phyloP scores from a whole-genome alignment of 35 echinoderm and acorn worm genomes.

The Apostichopus japonicus region DNA sequence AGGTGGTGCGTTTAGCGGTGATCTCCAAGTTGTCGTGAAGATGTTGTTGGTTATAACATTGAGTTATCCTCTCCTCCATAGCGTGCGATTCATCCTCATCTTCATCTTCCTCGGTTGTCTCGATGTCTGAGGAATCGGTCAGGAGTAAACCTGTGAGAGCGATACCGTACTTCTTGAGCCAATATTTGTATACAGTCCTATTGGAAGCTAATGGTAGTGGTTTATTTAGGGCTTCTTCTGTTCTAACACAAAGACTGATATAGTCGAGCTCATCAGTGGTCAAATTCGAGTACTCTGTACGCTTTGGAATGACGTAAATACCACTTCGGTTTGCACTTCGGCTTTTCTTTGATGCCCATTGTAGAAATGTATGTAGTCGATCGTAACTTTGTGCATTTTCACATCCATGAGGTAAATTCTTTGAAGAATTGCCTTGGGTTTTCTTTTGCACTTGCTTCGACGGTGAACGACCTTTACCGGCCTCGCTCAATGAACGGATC shows the following conservation, averaged over 20 bases:
- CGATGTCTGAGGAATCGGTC: constrained; percentile 13
- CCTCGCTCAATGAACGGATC: not conserved
- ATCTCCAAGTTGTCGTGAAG: no score
- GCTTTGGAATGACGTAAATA: not conserved
- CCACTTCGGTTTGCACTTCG: not conserved
- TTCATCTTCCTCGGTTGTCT: constrained; percentile 10
- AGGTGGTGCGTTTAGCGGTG: not conserved
- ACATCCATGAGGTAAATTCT: no score
- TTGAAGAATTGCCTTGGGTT: not conserved
- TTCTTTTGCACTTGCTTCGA: not conserved
- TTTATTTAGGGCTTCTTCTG: constrained; percentile 9
- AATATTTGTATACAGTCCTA: constrained; percentile 8
- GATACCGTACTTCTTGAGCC: constrained; percentile 36
- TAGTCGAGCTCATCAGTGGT: not conserved
- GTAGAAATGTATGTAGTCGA: not conserved
- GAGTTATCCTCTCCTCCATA: not conserved
- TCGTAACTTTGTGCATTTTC: not conserved
- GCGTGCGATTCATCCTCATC: not conserved
- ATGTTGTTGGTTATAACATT: not conserved
- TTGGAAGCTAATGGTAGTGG: constrained; percentile 27
- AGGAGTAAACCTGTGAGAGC: constrained; percentile 8
- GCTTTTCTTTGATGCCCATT: not conserved
- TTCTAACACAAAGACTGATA: not conserved
- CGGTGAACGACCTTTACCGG: not conserved
- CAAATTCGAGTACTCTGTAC: not conserved